Evolutionary conservation across 2,797 vertebrate genomes (phyloP).

Genomic region (Knipowitschia caucasica): DNA sequence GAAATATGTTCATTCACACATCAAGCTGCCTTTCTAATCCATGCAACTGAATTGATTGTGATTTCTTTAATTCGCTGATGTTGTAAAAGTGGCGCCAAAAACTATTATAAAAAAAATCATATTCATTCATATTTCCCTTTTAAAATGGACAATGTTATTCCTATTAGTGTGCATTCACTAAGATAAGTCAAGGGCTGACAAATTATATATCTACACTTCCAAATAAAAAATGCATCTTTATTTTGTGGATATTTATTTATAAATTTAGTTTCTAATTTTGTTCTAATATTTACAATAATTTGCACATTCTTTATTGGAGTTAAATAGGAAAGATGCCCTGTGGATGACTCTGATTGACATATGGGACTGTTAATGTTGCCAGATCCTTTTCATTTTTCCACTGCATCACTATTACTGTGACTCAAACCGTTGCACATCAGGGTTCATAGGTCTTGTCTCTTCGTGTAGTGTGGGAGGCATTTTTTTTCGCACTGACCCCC

Average conservation of each 20-base stretch:
- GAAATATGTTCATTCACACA: background rate
- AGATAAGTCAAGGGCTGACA: conserved; percentile 46
- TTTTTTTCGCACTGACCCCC: conserved; percentile 53
- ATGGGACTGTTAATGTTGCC: conserved; percentile 8
- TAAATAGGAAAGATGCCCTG: background rate
- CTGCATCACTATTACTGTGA: conserved; percentile 35
- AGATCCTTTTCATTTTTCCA: conserved; percentile 27
- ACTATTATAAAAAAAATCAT: conserved; percentile 21
- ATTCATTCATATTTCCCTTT: conserved; percentile 27
- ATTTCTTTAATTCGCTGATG: conserved; percentile 17
- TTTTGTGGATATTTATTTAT: no score
- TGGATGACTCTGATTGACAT: conserved; percentile 12
- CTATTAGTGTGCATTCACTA: conserved; percentile 49
- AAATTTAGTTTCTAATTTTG: no score
- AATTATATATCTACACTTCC: no score
- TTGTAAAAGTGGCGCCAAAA: conserved; percentile 7
- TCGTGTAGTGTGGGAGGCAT: conserved; percentile 49
- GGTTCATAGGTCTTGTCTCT: conserved; percentile 35
- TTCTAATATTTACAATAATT: background rate
- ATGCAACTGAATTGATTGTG: background rate
- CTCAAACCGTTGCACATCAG: conserved; percentile 41
- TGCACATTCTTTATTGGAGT: background rate
- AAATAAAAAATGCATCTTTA: no score
- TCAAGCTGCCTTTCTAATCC: background rate
- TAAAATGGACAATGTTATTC: conserved; percentile 44